phyloP scores from a whole-genome alignment of 2,888 invertebrate species.

The Elegia similella region DNA sequence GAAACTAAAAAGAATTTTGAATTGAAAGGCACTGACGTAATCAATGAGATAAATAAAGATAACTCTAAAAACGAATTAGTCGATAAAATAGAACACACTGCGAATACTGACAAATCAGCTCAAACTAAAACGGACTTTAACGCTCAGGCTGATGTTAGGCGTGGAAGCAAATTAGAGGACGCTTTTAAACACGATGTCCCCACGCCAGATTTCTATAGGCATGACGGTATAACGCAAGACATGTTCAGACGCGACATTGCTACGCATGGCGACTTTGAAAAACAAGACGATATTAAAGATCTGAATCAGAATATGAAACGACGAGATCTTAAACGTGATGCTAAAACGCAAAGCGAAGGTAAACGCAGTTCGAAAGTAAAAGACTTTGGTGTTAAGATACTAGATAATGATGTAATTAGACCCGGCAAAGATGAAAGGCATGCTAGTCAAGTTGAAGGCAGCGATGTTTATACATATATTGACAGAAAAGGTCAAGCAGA shows the following conservation, averaged over 20 bases:
- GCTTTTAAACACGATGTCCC: not conserved
- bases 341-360: not conserved
- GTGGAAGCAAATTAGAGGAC: not conserved
- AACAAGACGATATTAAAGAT: not conserved
- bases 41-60: not conserved
- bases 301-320: too few relatives aligned
- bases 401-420: not conserved
- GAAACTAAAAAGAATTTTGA: too few relatives aligned
- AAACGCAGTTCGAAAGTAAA: not conserved
- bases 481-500: not conserved
- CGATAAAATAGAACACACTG: constrained; percentile 3
- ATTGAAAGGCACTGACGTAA: not conserved
- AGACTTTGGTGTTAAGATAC: not conserved
- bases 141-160: not conserved
- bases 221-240: not conserved
- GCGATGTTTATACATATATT: not conserved
- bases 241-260: not conserved
- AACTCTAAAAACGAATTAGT: not conserved
- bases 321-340: not conserved
- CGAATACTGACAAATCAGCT: not conserved
- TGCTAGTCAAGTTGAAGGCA: not conserved
- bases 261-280: not conserved
- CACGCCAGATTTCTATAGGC: not conserved
- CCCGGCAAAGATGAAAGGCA: not conserved
- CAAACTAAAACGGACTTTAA: not conserved